These are phyloP conservation scores for Numenius phaeopus DNA, from an alignment of 2,797 vertebrate genomes.

Conservation along the genomic window DNA sequence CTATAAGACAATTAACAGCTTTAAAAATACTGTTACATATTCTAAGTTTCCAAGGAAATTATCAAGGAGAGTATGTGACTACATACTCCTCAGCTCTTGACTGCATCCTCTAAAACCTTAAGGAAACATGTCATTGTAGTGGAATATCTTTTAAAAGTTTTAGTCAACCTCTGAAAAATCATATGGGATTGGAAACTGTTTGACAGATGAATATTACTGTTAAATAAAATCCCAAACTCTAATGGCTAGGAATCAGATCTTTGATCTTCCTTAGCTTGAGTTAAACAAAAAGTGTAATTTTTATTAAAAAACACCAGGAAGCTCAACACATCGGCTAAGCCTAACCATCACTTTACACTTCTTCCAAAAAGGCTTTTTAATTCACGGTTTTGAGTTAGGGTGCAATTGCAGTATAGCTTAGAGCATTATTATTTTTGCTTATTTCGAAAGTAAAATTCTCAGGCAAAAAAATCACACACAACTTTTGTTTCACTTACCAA, in stretches of 20 bases:
- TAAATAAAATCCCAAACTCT: conserved; percentile 64
- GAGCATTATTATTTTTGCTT: conserved; percentile 11
- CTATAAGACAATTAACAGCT: background rate
- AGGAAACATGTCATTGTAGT: background rate
- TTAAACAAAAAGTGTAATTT: conserved; percentile 66
- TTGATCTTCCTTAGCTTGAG: conserved; percentile 62
- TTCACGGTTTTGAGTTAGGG: background rate
- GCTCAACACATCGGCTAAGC: conserved; percentile 54
- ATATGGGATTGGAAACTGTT: conserved; percentile 11
- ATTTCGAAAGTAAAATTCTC: background rate
- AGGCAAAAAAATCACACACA: background rate
- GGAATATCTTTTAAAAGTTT: conserved; percentile 56
- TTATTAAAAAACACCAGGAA: conserved; percentile 58
- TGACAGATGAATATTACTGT: conserved; percentile 53
- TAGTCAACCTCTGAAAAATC: conserved; percentile 33
- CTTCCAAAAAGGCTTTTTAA: conserved; percentile 13
- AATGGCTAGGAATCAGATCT: conserved; percentile 32
- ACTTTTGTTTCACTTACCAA: conserved; percentile 87
- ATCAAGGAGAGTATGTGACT: background rate
- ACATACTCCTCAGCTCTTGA: background rate
- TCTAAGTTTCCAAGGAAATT: background rate
- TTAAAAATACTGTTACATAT: background rate
- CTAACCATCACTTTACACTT: conserved; percentile 57
- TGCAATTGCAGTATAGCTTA: background rate
- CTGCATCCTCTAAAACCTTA: conserved; percentile 3